phyloP scores from a whole-genome alignment of 2,797 vertebrate genomes.

The Anguilla obscura region DNA sequence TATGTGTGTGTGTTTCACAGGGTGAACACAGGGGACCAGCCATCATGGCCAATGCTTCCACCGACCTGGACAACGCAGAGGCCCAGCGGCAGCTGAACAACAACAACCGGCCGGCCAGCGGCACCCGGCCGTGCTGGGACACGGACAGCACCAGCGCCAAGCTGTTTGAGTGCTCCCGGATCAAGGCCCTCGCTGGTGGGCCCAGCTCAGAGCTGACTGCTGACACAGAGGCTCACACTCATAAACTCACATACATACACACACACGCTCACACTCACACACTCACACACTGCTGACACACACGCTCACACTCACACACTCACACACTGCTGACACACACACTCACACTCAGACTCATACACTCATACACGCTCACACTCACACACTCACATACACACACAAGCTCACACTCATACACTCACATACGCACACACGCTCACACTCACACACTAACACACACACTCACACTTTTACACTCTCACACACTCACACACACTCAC shows the following conservation, averaged over 20 bases:
- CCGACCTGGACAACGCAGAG: conserved; percentile 88
- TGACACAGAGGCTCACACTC: neutral
- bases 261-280: neutral
- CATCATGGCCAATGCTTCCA: conserved; percentile 83
- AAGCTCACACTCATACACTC: too few species aligned
- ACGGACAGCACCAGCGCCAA: conserved; percentile 80
- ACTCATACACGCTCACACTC: too few species aligned
- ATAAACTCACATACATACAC: neutral
- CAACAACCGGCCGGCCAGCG: conserved; percentile 78
- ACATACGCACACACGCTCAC: too few species aligned
- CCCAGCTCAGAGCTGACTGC: conserved; percentile 15
- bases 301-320: too few species aligned
- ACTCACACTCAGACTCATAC: too few species aligned
- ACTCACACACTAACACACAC: neutral
- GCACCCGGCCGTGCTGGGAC: conserved; percentile 77
- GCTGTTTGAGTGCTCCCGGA: conserved; percentile 89
- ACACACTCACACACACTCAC: neutral
- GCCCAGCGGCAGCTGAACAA: conserved; percentile 83
- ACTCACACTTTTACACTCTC: neutral
- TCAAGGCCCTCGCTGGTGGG: conserved; percentile 87
- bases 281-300: too few species aligned
- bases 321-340: too few species aligned
- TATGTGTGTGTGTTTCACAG: conserved; percentile 27
- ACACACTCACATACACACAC: too few species aligned
- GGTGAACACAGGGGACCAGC: conserved; percentile 45